A percentile compares a stretch with the other conserved stretches of the same genome.
These are phyloP conservation scores for Drosophila gaucha DNA, from an alignment of 2,888 invertebrate species.

Conservation along the genomic window DNA sequence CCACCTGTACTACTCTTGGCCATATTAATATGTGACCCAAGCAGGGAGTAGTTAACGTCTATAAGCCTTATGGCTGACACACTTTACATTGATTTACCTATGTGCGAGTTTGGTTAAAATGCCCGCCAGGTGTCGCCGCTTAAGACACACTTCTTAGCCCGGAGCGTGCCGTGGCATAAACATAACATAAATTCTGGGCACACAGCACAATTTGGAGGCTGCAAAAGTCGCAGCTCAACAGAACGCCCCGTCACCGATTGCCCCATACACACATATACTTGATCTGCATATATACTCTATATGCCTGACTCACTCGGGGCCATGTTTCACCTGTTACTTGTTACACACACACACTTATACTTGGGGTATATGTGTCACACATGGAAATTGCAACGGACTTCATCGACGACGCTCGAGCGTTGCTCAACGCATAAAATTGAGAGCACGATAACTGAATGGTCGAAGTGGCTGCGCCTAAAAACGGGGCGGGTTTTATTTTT, in stretches of 20 bases:
- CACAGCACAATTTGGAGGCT: constrained; percentile 53
- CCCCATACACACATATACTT: constrained; percentile 15
- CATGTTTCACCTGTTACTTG: constrained; percentile 64
- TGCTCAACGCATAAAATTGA: constrained; percentile 66
- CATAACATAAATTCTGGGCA: constrained; percentile 46
- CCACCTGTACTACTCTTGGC: constrained; percentile 1
- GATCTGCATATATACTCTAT: neutral
- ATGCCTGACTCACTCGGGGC: constrained; percentile 35
- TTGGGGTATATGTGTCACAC: constrained; percentile 56
- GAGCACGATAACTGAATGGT: constrained; percentile 52
- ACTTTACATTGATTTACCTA: constrained; percentile 55
- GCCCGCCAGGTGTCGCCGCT: constrained; percentile 39
- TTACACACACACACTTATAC: constrained; percentile 1
- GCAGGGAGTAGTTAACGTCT: constrained; percentile 23
- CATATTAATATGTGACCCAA: constrained; percentile 25
- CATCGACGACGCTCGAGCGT: constrained; percentile 50
- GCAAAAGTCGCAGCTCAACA: constrained; percentile 47
- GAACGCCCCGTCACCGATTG: constrained; percentile 55
- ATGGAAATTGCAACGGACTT: constrained; percentile 35
- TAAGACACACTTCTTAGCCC: constrained; percentile 27
- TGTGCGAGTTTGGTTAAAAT: constrained; percentile 29
- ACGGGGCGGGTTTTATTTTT: constrained; percentile 21
- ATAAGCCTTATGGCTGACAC: constrained; percentile 52
- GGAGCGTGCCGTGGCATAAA: constrained; percentile 62
- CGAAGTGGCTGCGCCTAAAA: constrained; percentile 56